These are phyloP conservation scores for Poeciliopsis occidentalis DNA, from an alignment of 2,113 vertebrate species.

Conservation along the genomic window DNA sequence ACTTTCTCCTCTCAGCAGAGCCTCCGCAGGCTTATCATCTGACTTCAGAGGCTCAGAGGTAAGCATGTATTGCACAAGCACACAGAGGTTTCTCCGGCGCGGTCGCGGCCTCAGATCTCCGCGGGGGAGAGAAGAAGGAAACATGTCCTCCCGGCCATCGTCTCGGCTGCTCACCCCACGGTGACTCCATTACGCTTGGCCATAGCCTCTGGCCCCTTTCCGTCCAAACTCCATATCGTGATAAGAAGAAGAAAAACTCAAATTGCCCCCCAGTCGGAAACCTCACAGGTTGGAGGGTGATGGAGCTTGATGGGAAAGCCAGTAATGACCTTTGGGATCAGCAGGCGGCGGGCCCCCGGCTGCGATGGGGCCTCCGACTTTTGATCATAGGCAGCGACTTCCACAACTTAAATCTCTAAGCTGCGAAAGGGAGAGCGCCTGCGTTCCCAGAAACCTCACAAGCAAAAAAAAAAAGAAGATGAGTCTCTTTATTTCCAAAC, in stretches of 20 bases:
- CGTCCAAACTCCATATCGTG: constrained; percentile 29
- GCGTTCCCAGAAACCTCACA: too few relatives aligned
- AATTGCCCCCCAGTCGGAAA: not conserved
- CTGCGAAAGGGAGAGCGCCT: too few relatives aligned
- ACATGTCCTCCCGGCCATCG: constrained; percentile 23
- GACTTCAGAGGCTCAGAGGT: not conserved
- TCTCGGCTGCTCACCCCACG: constrained; percentile 29
- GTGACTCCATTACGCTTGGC: constrained; percentile 36
- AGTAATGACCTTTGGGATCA: constrained; percentile 51
- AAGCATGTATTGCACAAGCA: not conserved
- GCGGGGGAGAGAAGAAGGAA: constrained; percentile 11
- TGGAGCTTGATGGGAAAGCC: constrained; percentile 54
- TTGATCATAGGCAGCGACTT: constrained; percentile 16
- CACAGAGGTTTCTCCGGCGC: not conserved
- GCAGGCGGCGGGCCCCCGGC: constrained; percentile 7
- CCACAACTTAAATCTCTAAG: not conserved
- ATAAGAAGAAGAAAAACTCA: constrained; percentile 4
- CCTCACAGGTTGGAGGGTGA: constrained; percentile 31
- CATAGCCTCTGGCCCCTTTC: constrained; percentile 39
- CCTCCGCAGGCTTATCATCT: not conserved
- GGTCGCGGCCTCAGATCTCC: constrained; percentile 13
- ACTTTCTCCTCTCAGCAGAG: not conserved
- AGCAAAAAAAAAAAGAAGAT: not conserved
- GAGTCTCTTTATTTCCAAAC: not conserved
- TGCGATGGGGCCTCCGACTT: not conserved